Evolutionary conservation across 2,113 vertebrate genomes (phyloP).

Genomic region (Sceloporus undulatus): DNA sequence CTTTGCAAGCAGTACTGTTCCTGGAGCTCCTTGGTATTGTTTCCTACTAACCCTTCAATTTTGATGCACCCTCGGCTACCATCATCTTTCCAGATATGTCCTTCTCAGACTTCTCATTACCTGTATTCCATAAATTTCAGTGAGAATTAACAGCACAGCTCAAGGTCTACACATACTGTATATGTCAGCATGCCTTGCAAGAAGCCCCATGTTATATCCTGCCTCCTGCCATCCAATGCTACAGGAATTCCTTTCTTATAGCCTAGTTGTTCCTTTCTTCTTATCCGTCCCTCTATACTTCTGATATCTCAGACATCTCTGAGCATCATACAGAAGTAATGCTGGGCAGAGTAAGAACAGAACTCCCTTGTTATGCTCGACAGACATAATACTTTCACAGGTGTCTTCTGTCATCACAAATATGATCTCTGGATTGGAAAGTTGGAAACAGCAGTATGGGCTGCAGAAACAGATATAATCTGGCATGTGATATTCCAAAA

Average conservation of each 20-base stretch:
- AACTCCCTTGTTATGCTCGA: not conserved
- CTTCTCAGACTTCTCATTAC: not conserved
- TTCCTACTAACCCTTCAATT: not conserved
- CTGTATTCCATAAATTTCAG: not conserved
- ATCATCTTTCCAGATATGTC: not conserved
- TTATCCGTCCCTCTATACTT: not conserved
- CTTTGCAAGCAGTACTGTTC: not conserved
- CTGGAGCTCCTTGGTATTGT: not conserved
- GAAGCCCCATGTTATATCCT: not conserved
- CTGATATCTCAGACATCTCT: not conserved
- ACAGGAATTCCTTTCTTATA: not conserved
- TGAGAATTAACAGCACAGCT: not conserved
- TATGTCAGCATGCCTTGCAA: not conserved
- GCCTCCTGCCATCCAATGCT: not conserved
- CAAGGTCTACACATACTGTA: not conserved
- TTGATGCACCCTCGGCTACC: not conserved
- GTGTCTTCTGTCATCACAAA: not conserved
- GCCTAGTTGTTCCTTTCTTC: not conserved
- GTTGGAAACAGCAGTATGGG: slow-evolving; percentile 30
- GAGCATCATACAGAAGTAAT: not conserved
- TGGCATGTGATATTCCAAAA: slow-evolving; percentile 23
- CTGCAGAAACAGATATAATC: slow-evolving; percentile 14
- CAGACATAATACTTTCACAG: not conserved
- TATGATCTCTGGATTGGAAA: slow-evolving; percentile 2
- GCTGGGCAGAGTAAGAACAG: not conserved